A percentile compares a stretch with the other conserved stretches of the same genome.
Evolutionary conservation across 2,888 invertebrate genomes (phyloP).

Genomic region (Agonopterix heracliana): DNA sequence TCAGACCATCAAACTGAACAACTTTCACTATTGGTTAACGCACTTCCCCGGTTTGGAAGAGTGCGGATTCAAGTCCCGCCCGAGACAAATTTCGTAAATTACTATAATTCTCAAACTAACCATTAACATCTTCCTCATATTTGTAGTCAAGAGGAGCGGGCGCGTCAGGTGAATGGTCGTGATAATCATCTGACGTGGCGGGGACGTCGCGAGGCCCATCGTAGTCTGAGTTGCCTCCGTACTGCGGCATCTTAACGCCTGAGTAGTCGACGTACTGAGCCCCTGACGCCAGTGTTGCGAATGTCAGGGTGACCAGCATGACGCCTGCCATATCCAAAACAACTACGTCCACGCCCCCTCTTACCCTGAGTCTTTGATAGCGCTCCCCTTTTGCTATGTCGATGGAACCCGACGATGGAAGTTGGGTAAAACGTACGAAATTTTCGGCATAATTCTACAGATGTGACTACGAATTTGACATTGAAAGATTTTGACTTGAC

Average conservation of each 20-base stretch:
- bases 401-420: slow-evolving; percentile 12
- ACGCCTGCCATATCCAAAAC: slow-evolving; percentile 20
- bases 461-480: slow-evolving; percentile 62
- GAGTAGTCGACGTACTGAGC: slow-evolving; percentile 47
- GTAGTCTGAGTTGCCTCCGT: slow-evolving; percentile 36
- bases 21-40: too few species aligned
- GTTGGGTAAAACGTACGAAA: slow-evolving; percentile 23
- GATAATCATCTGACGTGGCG: slow-evolving; percentile 34
- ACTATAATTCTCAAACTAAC: slow-evolving; percentile 17
- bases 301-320: slow-evolving; percentile 28
- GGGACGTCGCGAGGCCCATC: slow-evolving; percentile 23
- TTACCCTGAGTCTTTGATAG: neutral
- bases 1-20: too few species aligned
- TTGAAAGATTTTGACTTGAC: slow-evolving; percentile 19
- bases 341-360: slow-evolving; percentile 8
- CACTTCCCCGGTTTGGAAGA: too few species aligned
- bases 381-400: slow-evolving; percentile 12
- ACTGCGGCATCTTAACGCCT: slow-evolving; percentile 50
- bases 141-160: slow-evolving; percentile 51
- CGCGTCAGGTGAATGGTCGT: slow-evolving; percentile 41
- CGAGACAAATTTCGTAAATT: too few species aligned
- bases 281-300: slow-evolving; percentile 23
- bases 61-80: too few species aligned
- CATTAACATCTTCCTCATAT: slow-evolving; percentile 39
- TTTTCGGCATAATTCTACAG: slow-evolving; percentile 43